Base-by-base conservation (phyloP, 2,113 vertebrate species). In the Campylorhamphus procurvoides region DNA sequence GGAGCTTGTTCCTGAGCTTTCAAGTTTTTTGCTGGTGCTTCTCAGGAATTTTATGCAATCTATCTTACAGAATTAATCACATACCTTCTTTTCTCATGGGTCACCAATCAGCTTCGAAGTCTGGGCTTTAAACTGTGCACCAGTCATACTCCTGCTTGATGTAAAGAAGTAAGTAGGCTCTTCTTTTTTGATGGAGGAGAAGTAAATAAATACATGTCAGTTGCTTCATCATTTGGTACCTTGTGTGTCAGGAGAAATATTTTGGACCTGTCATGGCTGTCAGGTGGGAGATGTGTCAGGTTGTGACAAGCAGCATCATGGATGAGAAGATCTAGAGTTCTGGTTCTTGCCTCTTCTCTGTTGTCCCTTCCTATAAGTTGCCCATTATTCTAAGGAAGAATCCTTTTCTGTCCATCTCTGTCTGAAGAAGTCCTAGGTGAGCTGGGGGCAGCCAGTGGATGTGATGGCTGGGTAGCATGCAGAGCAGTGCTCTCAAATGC, bases 1-100 rank as follows among this genome's bases (percentile, higher is more conserved):
- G 76, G 52, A 96, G 87, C 92, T 75, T 58, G 94, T 88, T 96
- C 68, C 62, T 58, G n/a, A 92, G 87, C 92, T 94, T 94, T 96
- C 79, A 95, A 84, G 72, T 92, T 90, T 52, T 75, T 33, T 90
- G 56, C 78, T 76, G 53, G 66, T 90, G 33, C 71, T 93, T 80
- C 90, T 95, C 1, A 9, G 63, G 56, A 68, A 40, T 42, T 80
- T 82, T 74, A 69, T 74, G 40, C 40, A 37, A 78, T 81, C 72
- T 85, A 28, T 66, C 71, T 87, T 89, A 84, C 22, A 79, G 90
- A 87, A 91, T 76, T 87, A 84, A 89, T 93, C 64, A 31, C 49
- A 23, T 78, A 67, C 72, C 19, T 67, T 86, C 72, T 77, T 92
- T 84, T 89, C 71, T 88, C 58, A 20, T 53, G 47, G 42, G 28